phyloP scores from a whole-genome alignment of 2,797 vertebrate genomes.

The Ciconia nigra region DNA sequence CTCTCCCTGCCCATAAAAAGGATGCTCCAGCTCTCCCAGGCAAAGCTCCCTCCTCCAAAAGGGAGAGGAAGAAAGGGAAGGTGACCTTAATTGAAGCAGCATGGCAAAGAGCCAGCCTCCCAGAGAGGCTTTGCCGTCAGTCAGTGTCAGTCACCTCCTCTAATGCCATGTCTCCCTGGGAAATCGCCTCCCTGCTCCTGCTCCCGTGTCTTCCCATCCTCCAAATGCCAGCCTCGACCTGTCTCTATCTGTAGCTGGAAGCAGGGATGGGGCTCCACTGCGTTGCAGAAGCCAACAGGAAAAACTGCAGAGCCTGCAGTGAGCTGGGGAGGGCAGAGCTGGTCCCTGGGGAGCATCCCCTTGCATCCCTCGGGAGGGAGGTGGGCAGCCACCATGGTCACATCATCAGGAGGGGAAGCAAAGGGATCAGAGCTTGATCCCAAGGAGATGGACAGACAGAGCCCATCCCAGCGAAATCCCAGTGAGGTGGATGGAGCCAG shows the following conservation, averaged over 20 bases:
- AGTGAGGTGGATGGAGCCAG: background rate
- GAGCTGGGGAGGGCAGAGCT: background rate
- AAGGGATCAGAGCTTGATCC: background rate
- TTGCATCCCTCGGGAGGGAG: background rate
- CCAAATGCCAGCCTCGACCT: background rate
- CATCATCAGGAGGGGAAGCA: background rate
- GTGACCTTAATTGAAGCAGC: background rate
- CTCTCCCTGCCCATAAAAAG: background rate
- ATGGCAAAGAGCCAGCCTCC: background rate
- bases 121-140: background rate
- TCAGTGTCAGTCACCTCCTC: background rate
- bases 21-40: background rate
- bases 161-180: background rate
- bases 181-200: background rate
- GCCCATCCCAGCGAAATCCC: background rate
- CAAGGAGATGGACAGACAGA: background rate
- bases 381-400: accelerated
- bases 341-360: background rate
- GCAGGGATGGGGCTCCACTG: accelerated
- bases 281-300: background rate
- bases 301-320: background rate
- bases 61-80: background rate
- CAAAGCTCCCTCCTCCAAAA: background rate
- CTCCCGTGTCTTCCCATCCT: background rate
- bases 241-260: background rate